Evolutionary conservation across 2,113 vertebrate species (phyloP).

Genomic region (Bos indicus): DNA sequence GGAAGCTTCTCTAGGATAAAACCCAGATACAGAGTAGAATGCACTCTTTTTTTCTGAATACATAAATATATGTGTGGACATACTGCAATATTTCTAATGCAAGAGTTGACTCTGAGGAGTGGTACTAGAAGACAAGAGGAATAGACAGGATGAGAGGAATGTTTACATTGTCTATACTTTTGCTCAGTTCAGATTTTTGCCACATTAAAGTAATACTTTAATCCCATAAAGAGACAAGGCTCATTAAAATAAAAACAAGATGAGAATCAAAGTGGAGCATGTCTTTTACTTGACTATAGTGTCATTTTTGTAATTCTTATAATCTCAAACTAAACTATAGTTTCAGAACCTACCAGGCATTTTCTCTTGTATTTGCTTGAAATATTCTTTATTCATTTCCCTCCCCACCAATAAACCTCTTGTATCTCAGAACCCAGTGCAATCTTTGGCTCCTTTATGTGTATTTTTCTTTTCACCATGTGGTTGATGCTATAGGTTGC

Average conservation of each 20-base stretch:
- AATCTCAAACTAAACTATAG: background rate
- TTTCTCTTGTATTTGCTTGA: background rate
- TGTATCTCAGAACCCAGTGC: background rate
- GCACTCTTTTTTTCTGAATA: background rate
- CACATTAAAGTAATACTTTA: background rate
- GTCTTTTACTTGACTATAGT: background rate
- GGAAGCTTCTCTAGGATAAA: background rate
- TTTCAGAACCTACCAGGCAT: background rate
- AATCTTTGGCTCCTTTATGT: background rate
- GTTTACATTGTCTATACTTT: background rate
- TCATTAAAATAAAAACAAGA: background rate
- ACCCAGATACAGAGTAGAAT: background rate
- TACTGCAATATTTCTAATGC: background rate
- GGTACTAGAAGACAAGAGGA: background rate
- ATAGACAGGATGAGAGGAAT: rapidly evolving
- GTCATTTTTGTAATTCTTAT: background rate
- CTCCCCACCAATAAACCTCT: background rate
- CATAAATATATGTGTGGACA: rapidly evolving
- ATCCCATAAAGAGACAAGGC: background rate
- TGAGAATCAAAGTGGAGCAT: background rate
- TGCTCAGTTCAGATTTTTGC: background rate
- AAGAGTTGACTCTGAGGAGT: background rate
- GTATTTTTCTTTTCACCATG: background rate
- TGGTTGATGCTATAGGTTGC: background rate
- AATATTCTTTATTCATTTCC: background rate